Percentiles rank a stretch among this genome's conserved stretches.
Conservation (phyloP, 2,113 vertebrate species). For the Progne subis region DNA sequence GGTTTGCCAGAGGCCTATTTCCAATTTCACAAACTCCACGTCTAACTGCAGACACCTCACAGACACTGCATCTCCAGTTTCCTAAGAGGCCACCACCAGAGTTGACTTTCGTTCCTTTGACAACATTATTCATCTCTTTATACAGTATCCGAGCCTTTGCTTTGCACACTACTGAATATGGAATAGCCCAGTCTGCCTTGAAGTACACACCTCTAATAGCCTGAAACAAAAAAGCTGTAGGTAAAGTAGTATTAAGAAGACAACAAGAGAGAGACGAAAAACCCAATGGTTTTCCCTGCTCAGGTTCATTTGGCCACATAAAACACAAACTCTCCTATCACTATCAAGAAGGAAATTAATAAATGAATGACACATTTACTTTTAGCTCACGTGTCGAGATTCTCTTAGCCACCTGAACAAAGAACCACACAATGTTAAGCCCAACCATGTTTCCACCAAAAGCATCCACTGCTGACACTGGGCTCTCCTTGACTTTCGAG, state of each 20-base stretch:
- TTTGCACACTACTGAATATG: conserved; percentile 16
- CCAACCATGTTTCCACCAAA: background rate
- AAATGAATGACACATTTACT: background rate
- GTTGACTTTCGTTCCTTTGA: background rate
- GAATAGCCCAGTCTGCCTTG: background rate
- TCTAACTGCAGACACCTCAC: background rate
- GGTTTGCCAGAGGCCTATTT: background rate
- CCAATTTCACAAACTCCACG: background rate
- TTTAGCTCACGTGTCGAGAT: background rate
- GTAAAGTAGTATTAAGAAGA: background rate
- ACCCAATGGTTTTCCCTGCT: background rate
- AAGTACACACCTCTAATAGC: background rate
- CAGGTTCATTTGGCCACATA: background rate
- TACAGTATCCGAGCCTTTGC: background rate
- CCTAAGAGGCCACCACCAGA: background rate
- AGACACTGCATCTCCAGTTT: background rate
- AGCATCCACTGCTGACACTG: background rate
- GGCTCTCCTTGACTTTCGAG: background rate
- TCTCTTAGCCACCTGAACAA: background rate
- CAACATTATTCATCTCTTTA: background rate
- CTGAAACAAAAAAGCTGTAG: background rate
- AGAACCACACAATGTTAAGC: background rate
- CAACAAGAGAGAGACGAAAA: background rate
- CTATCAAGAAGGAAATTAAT: background rate
- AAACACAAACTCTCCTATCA: background rate